phyloP scores from a whole-genome alignment of 2,113 vertebrate species.

The Erpornis zantholeuca region DNA sequence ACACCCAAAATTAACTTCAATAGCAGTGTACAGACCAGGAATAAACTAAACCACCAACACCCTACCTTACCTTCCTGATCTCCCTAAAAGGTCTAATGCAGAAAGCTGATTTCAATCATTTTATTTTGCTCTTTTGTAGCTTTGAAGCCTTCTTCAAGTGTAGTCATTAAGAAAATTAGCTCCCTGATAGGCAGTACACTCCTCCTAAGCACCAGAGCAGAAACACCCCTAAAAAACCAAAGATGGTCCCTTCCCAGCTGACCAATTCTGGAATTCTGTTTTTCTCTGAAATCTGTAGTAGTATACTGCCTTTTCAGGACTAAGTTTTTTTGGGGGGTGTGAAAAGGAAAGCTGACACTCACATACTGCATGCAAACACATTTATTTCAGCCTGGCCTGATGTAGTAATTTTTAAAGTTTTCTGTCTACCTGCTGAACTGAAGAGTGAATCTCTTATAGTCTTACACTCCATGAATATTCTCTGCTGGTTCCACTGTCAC shows the following conservation, averaged over 20 bases:
- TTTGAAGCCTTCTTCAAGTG: background rate
- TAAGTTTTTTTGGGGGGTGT: rapidly evolving
- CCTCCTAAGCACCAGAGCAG: background rate
- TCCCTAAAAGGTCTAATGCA: background rate
- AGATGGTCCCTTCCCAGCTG: too few species aligned
- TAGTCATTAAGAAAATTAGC: background rate
- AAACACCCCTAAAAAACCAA: background rate
- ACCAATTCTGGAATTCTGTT: background rate
- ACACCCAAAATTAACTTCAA: background rate
- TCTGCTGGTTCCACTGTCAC: background rate
- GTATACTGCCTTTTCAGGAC: background rate
- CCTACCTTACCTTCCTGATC: background rate
- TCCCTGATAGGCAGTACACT: background rate
- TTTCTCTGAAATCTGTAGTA: background rate
- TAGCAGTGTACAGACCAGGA: background rate
- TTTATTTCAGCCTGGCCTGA: background rate
- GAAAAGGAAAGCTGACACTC: background rate
- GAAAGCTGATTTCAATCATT: background rate
- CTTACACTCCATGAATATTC: background rate
- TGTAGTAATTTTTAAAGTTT: rapidly evolving
- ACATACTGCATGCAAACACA: background rate
- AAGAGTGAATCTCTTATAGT: background rate
- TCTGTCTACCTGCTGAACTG: background rate
- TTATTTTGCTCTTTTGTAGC: background rate
- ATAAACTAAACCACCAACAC: background rate